Base-by-base conservation (phyloP, 2,888 invertebrate genomes). In the Allolobophora icterica region DNA sequence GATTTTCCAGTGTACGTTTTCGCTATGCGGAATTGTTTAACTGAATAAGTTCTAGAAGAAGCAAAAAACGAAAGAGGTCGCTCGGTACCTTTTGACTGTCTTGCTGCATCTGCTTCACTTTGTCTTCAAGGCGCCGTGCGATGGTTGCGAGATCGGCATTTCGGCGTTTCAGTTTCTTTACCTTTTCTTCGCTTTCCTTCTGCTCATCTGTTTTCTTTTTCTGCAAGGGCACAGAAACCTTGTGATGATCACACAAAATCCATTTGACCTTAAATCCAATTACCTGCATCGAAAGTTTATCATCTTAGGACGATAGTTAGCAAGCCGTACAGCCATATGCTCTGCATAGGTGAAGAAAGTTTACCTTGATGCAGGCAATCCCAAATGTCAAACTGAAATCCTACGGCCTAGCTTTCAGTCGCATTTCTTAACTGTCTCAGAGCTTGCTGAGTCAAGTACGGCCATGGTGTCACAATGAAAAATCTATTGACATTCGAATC, bases 141-240 rank as follows among this genome's bases (percentile, higher is more conserved):
- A 95, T 95, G 92, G 94, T 94, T 71, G 95, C 95, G 90, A 96
- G 94, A 90, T 96, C 96, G 0, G 95, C 94, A 94, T 95, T 96
- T 83, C 95, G 93, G 93, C 94, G 95, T 93, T 95, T 95, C 90
- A 95, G 93, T 21, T 94, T 94, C 93, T 95, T 95, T 90, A 95
- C 94, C 93, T 95, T 95, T 91, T 95, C 95, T 92, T 95, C 95
- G 92, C 94, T 92, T n/a, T 94, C 94, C 90, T 94, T 94, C 92
- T 94, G 94, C 89, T 95, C 95, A 92, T 94, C 94, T 89, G 93
- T 93, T 92, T 94, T 94, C 92, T 94, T 94, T 93, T 94, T 93
- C 93, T 93, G 91, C 30, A 71, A 71, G 11, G 71, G 71, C n/a
- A 71, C 0, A 71, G 71, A 71, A 71, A 33, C 89, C 71, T 89